Evolutionary conservation across 53 echinoderm and acorn worm species (phyloP).

Genomic region (Crossaster papposus): DNA sequence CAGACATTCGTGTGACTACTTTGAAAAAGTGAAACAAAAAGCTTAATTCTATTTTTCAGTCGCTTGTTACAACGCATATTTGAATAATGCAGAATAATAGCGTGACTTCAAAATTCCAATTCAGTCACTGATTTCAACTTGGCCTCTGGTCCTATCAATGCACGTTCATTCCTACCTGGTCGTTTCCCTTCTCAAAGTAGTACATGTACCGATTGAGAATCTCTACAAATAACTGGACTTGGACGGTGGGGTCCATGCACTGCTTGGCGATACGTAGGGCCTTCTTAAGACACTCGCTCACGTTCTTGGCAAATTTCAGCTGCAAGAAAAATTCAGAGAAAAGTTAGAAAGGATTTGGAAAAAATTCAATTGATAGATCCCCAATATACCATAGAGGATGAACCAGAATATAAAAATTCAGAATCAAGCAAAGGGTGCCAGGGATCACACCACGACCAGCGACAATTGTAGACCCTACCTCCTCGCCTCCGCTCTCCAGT

Average conservation of each 20-base stretch:
- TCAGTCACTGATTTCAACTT: neutral
- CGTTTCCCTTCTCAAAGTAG: slow-evolving; percentile 93
- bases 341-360: neutral
- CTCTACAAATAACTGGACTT: slow-evolving; percentile 97
- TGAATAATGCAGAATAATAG: too few species aligned
- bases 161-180: slow-evolving; percentile 73
- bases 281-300: slow-evolving; percentile 96
- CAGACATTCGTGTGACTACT: too few species aligned
- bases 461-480: slow-evolving; percentile 64
- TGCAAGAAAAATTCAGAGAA: slow-evolving; percentile 26
- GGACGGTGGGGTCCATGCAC: slow-evolving; percentile 98
- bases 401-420: too few species aligned
- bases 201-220: slow-evolving; percentile 97
- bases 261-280: slow-evolving; percentile 97
- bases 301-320: slow-evolving; percentile 90
- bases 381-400: too few species aligned
- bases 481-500: slow-evolving; percentile 85
- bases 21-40: too few species aligned
- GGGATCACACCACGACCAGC: too few species aligned
- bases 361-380: neutral
- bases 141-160: neutral
- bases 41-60: too few species aligned
- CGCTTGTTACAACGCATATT: too few species aligned
- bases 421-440: too few species aligned
- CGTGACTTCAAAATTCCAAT: neutral